Percentiles rank a stretch among this genome's conserved stretches.
These are phyloP conservation scores for Pterostichus niger DNA, from an alignment of 2,888 invertebrate genomes.

Conservation along the genomic window DNA sequence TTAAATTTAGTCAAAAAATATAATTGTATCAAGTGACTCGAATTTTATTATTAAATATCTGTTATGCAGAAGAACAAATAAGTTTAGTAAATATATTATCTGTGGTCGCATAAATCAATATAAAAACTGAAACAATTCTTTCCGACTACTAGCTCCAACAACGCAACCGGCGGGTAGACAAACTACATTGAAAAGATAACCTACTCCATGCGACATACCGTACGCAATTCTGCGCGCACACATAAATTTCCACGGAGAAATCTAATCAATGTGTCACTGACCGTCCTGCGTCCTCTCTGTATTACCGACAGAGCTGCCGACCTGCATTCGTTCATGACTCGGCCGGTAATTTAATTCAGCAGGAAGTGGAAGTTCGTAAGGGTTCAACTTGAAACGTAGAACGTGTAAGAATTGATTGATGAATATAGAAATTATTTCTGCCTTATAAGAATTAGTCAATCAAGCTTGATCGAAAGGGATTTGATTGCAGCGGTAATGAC, in stretches of 20 bases:
- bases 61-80: no score
- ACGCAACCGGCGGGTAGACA: neutral
- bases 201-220: neutral
- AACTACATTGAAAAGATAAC: neutral
- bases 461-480: no score
- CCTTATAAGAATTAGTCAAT: no score
- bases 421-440: neutral
- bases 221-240: neutral
- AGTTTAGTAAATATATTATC: neutral
- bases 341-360: conserved; percentile 23
- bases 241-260: conserved; percentile 16
- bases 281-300: neutral
- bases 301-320: neutral
- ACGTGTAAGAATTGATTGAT: neutral
- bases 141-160: conserved; percentile 13
- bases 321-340: conserved; percentile 6
- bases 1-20: no score
- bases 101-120: conserved; percentile 10
- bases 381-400: neutral
- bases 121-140: neutral
- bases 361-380: neutral
- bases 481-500: no score
- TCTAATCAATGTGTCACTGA: conserved; percentile 46
- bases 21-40: no score
- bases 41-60: no score